These are phyloP conservation scores for Gonocerus acuteangulatus DNA, from an alignment of 2,888 invertebrate species.

Conservation along the genomic window DNA sequence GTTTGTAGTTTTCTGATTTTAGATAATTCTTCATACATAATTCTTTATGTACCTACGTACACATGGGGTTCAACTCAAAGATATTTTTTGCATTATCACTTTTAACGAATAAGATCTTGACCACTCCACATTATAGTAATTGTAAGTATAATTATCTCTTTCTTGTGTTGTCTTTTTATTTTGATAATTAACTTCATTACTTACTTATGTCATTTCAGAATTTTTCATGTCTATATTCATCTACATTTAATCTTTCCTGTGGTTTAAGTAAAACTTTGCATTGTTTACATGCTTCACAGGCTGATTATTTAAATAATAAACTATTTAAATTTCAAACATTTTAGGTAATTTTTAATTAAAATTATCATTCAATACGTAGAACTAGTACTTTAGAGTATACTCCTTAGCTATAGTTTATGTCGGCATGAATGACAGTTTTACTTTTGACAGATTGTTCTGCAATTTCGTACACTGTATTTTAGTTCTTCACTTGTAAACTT, in stretches of 20 bases:
- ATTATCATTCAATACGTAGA: no score
- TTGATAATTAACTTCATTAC: neutral
- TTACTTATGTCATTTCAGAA: neutral
- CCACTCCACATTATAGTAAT: slow-evolving; percentile 25
- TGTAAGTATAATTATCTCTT: slow-evolving; percentile 23
- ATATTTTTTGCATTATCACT: slow-evolving; percentile 26
- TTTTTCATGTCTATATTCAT: neutral
- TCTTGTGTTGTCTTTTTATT: slow-evolving; percentile 5
- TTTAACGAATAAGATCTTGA: slow-evolving; percentile 24
- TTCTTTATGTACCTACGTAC: neutral
- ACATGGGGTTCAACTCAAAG: slow-evolving; percentile 28
- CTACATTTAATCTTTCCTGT: neutral
- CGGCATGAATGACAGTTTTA: no score
- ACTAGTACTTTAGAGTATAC: no score
- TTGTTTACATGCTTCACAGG: no score
- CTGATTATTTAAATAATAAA: no score
- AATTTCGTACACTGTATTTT: no score
- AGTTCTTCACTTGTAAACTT: no score
- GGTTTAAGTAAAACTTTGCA: no score
- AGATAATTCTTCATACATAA: neutral
- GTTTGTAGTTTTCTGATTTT: neutral
- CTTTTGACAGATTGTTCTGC: no score
- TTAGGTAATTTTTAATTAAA: no score
- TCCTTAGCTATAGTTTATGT: no score
- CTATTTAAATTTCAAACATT: no score